These are phyloP conservation scores for Empidonax traillii DNA, from an alignment of 2,113 vertebrate genomes.

Conservation along the genomic window DNA sequence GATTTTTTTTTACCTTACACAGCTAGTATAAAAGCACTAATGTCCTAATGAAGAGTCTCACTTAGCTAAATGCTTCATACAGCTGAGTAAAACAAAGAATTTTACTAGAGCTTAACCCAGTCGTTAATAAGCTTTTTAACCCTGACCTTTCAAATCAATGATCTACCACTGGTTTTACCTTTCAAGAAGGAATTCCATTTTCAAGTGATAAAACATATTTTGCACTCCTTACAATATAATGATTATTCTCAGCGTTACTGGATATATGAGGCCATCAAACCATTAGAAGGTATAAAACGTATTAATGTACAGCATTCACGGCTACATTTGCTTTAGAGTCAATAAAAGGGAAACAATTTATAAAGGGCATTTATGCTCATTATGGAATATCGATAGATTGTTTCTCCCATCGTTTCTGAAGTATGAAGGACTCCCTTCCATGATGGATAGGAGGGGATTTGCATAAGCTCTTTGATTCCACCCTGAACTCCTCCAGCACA, in stretches of 20 bases:
- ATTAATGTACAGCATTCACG: conserved; percentile 67
- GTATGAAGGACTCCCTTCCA: conserved; percentile 51
- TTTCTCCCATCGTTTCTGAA: conserved; percentile 61
- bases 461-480: neutral
- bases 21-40: conserved; percentile 51
- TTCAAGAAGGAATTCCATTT: conserved; percentile 74
- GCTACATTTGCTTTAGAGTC: conserved; percentile 75
- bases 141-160: conserved; percentile 76
- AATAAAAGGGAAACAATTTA: conserved; percentile 78
- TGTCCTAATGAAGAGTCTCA: conserved; percentile 57
- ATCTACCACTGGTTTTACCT: conserved; percentile 73
- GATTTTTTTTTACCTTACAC: conserved; percentile 29
- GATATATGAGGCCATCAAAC: conserved; percentile 71
- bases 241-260: conserved; percentile 66
- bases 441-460: conserved; percentile 47
- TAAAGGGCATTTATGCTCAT: conserved; percentile 65
- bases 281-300: conserved; percentile 74
- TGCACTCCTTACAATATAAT: conserved; percentile 70
- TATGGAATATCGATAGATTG: conserved; percentile 67
- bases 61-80: conserved; percentile 72
- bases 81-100: conserved; percentile 68
- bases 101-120: conserved; percentile 71
- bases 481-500: neutral
- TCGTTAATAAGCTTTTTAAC: conserved; percentile 76
- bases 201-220: conserved; percentile 74